Evolutionary conservation across 1,140 invertebrate genomes (phyloP), one percentile per base, ranked within the genome.

Genomic region (Eriocheir sinensis): DNA sequence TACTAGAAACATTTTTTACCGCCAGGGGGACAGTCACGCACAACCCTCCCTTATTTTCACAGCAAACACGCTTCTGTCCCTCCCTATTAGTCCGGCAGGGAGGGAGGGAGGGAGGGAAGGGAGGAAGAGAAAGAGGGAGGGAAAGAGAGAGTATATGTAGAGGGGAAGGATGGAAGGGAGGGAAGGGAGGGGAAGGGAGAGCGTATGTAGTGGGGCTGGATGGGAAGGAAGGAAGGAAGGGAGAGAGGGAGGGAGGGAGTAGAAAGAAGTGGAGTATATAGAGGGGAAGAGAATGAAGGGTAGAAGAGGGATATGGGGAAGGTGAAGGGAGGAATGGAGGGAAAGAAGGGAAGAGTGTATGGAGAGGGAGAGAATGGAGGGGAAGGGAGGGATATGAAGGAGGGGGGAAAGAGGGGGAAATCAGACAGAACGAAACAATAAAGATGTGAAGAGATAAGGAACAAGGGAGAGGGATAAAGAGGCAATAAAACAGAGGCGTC

Each of bases 41-140:
- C 91, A 38, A 89, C 27, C 60, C 60, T 81, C 93, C 93, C 93
- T 89, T 94, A 94, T 94, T 94, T 94, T 94, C 86, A 89, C 93
- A 81, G 93, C 40, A 94, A 94, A 94, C 93, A 94, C 72, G 12
- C 53, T n/a, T 79, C 93, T 94, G 93, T 94, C 86, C 93, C 86
- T 94, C 72, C 88, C 93, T 94, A 94, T 94, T 94, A 94, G 93
- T 81, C 8, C 60, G 72, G 38, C n/a, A 81, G 86, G 88, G 86
- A 83, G 32, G 81, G 41, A 53, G 34, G 90, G 48, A 72, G 32
- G 80, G 91, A 30, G 6, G 40, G 72, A n/a, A 60, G 53, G 60
- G 40, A 27, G 80, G 38, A 34, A 30, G 72, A 38, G 53, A 27
- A n/a, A 40, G 83, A 53, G 85, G 36, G 41, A 12, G 34, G 48